Evolutionary conservation across 2,888 invertebrate genomes (phyloP), one percentile per base, ranked within the genome.

Genomic region (Shargacucullia verbasci): DNA sequence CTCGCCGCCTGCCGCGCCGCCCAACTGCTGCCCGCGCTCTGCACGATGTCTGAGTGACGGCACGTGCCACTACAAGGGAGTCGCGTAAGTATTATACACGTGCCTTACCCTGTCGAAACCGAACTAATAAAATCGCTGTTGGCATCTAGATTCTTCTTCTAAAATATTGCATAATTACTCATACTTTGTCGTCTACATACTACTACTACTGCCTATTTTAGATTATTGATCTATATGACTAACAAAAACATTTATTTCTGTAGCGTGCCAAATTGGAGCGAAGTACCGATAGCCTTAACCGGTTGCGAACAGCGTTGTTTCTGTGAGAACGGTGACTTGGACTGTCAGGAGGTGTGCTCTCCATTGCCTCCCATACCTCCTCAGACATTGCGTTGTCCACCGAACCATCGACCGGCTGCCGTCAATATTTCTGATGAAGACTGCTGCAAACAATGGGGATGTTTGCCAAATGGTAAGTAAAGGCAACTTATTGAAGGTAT

Each of bases 251-350:
- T 1, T 37, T 29, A 13, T 43, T 13, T 62, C 68, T 85, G 59
- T 68, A 94, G 94, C 13, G 95, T 96, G 61, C 95, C 95, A 34
- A 98, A 98, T 86, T 98, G 97, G 96, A 96, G 97, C 54, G 96
- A 97, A 76, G 95, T 98, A 41, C 98, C 98, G 0, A 90, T 95
- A 8, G 95, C 96, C 50, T 89, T 98, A 2, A 97, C 97, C 10
- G 97, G 98, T 47, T 98, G 98, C 81, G 97, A 98, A 65, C 95
- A 97, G 73, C 95, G 97, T 72, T 98, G 98, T 82, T 97, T 96
- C 84, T 98, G 98, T 82, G 97, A 98, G 85, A 96, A 97, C 86
- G 98, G 98, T 12, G 97, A 97, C 70, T 95, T 98, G 13, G 97
- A 98, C 63, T 98, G 98, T 79, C 96, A 97, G 70, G 96, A 96